phyloP scores from a whole-genome alignment of 2,797 vertebrate species.

The Forpus xanthops region DNA sequence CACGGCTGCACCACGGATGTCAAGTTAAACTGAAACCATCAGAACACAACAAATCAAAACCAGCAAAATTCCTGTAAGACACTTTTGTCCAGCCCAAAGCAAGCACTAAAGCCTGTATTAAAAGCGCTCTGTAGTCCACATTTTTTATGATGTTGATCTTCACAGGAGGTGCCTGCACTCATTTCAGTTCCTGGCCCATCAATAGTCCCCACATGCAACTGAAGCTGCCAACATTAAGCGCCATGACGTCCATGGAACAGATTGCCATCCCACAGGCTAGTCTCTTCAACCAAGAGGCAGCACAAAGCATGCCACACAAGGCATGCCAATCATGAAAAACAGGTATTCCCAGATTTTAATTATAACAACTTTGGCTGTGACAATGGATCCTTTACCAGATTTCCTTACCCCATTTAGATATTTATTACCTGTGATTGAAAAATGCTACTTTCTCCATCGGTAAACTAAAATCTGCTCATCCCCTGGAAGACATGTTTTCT shows the following conservation, averaged over 20 bases:
- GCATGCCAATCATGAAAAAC: background rate
- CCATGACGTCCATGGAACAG: background rate
- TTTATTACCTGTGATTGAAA: background rate
- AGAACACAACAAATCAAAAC: background rate
- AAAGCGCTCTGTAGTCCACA: background rate
- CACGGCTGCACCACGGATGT: rapidly evolving
- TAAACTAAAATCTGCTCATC: background rate
- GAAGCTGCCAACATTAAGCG: background rate
- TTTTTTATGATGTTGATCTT: background rate
- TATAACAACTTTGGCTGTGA: background rate
- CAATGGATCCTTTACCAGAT: background rate
- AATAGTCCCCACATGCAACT: background rate
- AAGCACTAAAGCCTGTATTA: background rate
- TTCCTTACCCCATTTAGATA: background rate
- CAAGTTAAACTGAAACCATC: background rate
- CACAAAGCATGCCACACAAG: background rate
- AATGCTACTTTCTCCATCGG: background rate
- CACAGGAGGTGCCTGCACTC: background rate
- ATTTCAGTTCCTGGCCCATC: background rate
- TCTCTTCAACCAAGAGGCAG: background rate
- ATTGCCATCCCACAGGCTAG: rapidly evolving
- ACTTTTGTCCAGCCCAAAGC: background rate
- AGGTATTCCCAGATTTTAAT: background rate
- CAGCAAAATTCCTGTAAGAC: background rate
- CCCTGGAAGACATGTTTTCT: background rate